Evolutionary conservation across 92 coral and sea anemone species (phyloP), one percentile per base, ranked within the genome.

Genomic region (Bergia sp.): DNA sequence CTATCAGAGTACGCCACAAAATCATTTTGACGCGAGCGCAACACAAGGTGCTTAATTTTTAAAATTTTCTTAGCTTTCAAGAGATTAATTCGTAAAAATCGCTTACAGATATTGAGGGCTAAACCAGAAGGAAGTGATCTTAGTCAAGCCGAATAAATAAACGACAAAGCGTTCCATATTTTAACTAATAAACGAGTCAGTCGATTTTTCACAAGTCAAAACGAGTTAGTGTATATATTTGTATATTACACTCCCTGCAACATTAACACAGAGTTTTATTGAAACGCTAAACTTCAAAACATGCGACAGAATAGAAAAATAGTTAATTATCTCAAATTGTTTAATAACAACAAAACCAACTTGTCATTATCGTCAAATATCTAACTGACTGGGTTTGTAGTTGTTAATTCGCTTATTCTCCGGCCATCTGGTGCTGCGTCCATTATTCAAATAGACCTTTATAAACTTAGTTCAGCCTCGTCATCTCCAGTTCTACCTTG

Each of bases 301-400:
- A 71, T 71, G 87, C 87, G 87, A 71, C 87, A 69, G 86, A 87
- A 88, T 77, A 82, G 50, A 50, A 58, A 77, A 82, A 82, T 82
- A 37, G 94, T 80, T 91, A 91, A 91, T 95, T 91, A 89, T 91
- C 87, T 86, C 82, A 89, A 84, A 91, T 88, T 88, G 93, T 89
- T 91, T 90, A 93, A 95, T 91, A 93, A 91, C 81, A 94, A 93
- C 91, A 87, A 91, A 88, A 89, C 92, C 94, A 91, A 82, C 86
- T 82, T 91, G 90, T 87, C 86, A 86, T 93, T 91, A 95, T 94
- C 95, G 85, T 47, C 47, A 73, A 64, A 90, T 89, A 93, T 95
- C 94, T 86, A 80, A 81, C 75, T 90, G 82, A 87, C 82, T 91
- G 88, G 91, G 45, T 85, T 91, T 81, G 66, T 13, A 20, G 81